Base-by-base conservation (phyloP, 2,113 vertebrate genomes). In the Chitala chitala region DNA sequence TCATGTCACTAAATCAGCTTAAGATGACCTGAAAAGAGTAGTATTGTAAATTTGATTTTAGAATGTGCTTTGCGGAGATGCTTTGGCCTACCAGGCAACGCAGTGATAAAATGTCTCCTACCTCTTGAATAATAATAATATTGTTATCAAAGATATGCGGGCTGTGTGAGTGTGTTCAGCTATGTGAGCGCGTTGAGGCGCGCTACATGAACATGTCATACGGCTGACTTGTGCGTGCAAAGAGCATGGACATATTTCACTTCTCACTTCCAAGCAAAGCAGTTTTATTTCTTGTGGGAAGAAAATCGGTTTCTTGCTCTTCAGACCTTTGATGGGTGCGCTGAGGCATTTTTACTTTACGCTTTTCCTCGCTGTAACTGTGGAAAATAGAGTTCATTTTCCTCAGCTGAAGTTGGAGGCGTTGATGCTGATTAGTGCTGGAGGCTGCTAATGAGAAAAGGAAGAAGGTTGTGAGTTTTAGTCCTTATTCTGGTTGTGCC, bases 331-430 rank as follows among this genome's bases (percentile, higher is more conserved):
- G 59, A 63, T 29, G 58, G 53, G 24, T 56, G 10, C 31, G 6
- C 38, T 71, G 51, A 71, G 36, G 42, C n/a, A 22, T 40, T 42
- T 71, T 71, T 55, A 22, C 29, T 24, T 71, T 42, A 24, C 22
- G 10, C 10, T 24, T 38, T n/a, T 40, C 40, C 12, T 44, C 44
- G 8, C 26, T 38, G 24, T 48, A 38, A 31, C 3, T 24, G 9
- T 54, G 29, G 68, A 38, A 31, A 53, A 55, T 24, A 44, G 2
- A 22, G 38, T 42, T 56, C 17, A 40, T 3, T 26, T 46, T 56
- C 31, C 50, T 12, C 9, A 56, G 46, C 48, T 12, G 38, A 24
- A 15, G 70, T 38, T 15, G 2, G 50, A 15, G 38, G 33, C 38
- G 29, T 24, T 7, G 8, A 13, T 36, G 15, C 26, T 72, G 15